Evolutionary conservation across 2,113 vertebrate species (phyloP).

Genomic region (Bubo scandiacus): DNA sequence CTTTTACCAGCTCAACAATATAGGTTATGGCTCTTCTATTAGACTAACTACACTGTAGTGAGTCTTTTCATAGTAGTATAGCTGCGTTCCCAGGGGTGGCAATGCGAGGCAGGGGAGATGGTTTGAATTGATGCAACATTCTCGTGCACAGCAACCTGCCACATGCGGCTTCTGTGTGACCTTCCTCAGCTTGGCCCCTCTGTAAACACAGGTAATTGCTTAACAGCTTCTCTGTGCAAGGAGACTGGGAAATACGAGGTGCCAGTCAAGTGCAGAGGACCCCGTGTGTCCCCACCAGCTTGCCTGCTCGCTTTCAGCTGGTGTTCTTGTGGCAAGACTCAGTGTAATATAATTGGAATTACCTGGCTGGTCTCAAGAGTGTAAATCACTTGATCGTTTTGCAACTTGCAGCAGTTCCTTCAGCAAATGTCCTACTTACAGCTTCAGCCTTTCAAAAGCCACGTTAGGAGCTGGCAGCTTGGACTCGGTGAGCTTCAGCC

Average conservation of each 20-base stretch:
- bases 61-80: background rate
- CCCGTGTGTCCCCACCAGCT: fast-evolving
- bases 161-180: fast-evolving
- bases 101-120: background rate
- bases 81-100: fast-evolving
- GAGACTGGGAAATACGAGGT: background rate
- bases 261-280: background rate
- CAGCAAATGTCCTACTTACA: background rate
- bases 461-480: background rate
- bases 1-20: background rate
- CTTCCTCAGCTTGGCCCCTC: background rate
- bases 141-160: fast-evolving
- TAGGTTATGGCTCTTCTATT: background rate
- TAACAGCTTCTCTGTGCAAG: background rate
- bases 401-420: background rate
- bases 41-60: no score
- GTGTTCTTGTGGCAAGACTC: background rate
- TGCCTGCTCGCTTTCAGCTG: background rate
- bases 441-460: background rate
- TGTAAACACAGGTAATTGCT: background rate
- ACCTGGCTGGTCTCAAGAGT: background rate
- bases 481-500: background rate
- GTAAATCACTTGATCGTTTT: background rate
- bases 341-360: background rate
- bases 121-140: background rate